Evolutionary conservation across 2,888 invertebrate species (phyloP).

Genomic region (Pyrocoelia pectoralis): DNA sequence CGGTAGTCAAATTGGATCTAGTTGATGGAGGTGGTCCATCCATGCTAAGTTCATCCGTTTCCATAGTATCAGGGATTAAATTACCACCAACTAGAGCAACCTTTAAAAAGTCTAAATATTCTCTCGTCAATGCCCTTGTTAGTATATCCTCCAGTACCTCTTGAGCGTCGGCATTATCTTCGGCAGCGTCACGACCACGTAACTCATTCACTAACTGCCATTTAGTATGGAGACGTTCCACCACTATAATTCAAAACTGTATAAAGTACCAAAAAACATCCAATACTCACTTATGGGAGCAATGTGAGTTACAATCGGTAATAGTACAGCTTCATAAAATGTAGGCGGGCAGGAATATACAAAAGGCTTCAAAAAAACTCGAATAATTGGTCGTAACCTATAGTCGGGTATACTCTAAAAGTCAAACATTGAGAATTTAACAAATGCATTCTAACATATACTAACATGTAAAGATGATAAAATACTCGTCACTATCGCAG

Average conservation of each 20-base stretch:
- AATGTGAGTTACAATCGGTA: slow-evolving; percentile 81
- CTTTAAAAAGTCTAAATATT: slow-evolving; percentile 84
- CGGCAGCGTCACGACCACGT: slow-evolving; percentile 78
- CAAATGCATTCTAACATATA: neutral
- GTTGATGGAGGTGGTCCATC: slow-evolving; percentile 68
- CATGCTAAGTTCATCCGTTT: slow-evolving; percentile 74
- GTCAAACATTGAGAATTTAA: neutral
- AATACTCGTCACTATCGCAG: slow-evolving; percentile 76
- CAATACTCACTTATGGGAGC: slow-evolving; percentile 77
- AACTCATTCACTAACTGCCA: slow-evolving; percentile 83
- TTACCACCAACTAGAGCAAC: slow-evolving; percentile 78
- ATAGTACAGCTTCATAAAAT: slow-evolving; percentile 76
- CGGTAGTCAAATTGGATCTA: slow-evolving; percentile 65
- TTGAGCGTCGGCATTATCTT: slow-evolving; percentile 81
- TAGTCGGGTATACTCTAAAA: slow-evolving; percentile 81
- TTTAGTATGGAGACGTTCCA: slow-evolving; percentile 73
- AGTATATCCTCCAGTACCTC: slow-evolving; percentile 88
- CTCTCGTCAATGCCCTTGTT: slow-evolving; percentile 84
- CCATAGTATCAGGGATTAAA: slow-evolving; percentile 65
- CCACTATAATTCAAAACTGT: slow-evolving; percentile 61
- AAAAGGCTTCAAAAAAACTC: slow-evolving; percentile 86
- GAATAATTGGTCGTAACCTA: slow-evolving; percentile 81
- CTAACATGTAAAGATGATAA: slow-evolving; percentile 70
- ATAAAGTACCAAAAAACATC: slow-evolving; percentile 6
- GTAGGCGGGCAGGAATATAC: slow-evolving; percentile 86